phyloP scores from a whole-genome alignment of 2,888 invertebrate genomes.

The Escarpia spicata region DNA sequence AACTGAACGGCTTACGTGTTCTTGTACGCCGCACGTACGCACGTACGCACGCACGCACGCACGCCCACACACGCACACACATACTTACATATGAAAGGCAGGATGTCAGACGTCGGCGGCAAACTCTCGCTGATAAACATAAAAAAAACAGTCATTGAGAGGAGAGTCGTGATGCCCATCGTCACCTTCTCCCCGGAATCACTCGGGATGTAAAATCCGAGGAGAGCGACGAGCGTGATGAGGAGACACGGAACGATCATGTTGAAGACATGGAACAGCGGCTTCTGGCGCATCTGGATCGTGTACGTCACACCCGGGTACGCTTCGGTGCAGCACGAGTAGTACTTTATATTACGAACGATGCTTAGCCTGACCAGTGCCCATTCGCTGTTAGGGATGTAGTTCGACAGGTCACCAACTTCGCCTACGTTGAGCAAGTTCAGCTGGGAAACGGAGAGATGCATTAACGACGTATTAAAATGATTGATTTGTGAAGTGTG shows the following conservation, averaged over 20 bases:
- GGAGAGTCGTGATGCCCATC: constrained; percentile 70
- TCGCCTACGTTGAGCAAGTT: constrained; percentile 68
- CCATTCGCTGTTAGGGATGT: constrained; percentile 90
- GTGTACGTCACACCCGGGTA: constrained; percentile 69
- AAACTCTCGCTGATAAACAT: constrained; percentile 71
- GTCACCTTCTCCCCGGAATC: constrained; percentile 68
- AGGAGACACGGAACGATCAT: constrained; percentile 70
- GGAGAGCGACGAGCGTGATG: constrained; percentile 70
- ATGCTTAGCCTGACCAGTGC: constrained; percentile 72
- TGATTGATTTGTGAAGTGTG: too few relatives aligned
- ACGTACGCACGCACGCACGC: too few relatives aligned
- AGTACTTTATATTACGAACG: constrained; percentile 69
- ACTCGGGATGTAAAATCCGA: constrained; percentile 71
- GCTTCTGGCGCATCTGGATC: constrained; percentile 67
- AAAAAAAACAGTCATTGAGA: constrained; percentile 71
- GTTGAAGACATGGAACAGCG: constrained; percentile 70
- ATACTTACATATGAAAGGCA: too few relatives aligned
- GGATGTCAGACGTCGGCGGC: constrained; percentile 68
- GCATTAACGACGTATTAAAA: constrained; percentile 42
- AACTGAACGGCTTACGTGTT: too few relatives aligned
- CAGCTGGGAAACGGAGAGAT: constrained; percentile 44
- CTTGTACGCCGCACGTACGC: too few relatives aligned
- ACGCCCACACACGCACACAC: too few relatives aligned
- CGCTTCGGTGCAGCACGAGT: constrained; percentile 66
- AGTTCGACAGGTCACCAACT: constrained; percentile 86